Evolutionary conservation across 1,140 invertebrate genomes (phyloP).

Genomic region (Tetramorium alpestre): DNA sequence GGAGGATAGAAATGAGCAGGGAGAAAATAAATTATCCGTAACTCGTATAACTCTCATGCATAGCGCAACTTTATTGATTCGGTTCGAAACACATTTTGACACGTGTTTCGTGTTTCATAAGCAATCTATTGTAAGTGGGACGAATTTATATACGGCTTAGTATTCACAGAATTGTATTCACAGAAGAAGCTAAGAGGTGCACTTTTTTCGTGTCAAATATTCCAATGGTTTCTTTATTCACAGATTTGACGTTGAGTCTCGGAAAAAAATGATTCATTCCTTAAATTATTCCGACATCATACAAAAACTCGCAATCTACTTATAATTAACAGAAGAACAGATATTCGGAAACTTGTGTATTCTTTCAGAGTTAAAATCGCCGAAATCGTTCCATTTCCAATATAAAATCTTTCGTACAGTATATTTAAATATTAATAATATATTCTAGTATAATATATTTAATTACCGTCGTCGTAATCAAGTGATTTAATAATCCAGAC

Average conservation of each 20-base stretch:
- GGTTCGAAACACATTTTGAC: background rate
- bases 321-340: background rate
- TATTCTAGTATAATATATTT: too few relatives aligned
- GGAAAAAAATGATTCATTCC: background rate
- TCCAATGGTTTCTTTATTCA: background rate
- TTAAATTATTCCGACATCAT: background rate
- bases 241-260: background rate
- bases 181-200: background rate
- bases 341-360: constrained; percentile 4
- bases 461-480: too few relatives aligned
- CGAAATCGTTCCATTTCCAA: background rate
- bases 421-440: too few relatives aligned
- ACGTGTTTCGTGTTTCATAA: constrained; percentile 14
- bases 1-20: too few relatives aligned
- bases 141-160: background rate
- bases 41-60: background rate
- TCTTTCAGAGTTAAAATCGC: background rate
- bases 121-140: background rate
- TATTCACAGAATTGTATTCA: background rate
- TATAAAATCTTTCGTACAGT: background rate
- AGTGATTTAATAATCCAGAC: background rate
- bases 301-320: background rate
- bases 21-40: background rate
- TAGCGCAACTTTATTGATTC: background rate
- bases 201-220: background rate